Percentiles rank a stretch among this genome's conserved stretches.
These are phyloP conservation scores for Diogma glabrata DNA, from an alignment of 2,888 invertebrate genomes.

Conservation along the genomic window DNA sequence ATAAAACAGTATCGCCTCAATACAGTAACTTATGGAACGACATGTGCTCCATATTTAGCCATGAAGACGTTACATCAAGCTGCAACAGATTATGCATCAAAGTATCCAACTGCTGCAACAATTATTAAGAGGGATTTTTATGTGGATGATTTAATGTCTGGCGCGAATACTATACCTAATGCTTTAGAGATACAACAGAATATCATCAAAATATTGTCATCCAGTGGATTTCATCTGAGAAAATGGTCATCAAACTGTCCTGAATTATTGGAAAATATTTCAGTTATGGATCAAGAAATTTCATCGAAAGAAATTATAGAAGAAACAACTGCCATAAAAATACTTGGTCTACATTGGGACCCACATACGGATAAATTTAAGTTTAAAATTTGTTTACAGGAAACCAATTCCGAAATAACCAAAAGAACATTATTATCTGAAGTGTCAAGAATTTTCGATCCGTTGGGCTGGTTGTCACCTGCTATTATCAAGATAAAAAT, in stretches of 20 bases:
- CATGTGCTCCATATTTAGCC: slow-evolving; percentile 16
- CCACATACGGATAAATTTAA: slow-evolving; percentile 1
- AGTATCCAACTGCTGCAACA: slow-evolving; percentile 14
- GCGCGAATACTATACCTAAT: slow-evolving; percentile 7
- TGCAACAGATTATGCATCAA: slow-evolving; percentile 8
- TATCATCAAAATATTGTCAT: not conserved
- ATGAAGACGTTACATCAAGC: slow-evolving; percentile 12
- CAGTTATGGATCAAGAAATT: not conserved
- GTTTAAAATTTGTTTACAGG: not conserved
- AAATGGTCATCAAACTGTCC: slow-evolving; percentile 8
- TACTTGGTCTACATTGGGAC: slow-evolving; percentile 7
- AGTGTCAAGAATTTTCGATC: slow-evolving; percentile 4
- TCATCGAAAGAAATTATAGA: not conserved
- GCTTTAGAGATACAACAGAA: slow-evolving; percentile 10
- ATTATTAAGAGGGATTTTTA: slow-evolving; percentile 8
- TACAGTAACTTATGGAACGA: slow-evolving; percentile 16
- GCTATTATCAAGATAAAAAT: not conserved
- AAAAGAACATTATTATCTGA: slow-evolving; percentile 5
- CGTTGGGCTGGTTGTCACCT: slow-evolving; percentile 9
- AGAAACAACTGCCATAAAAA: slow-evolving; percentile 10
- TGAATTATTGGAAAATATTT: slow-evolving; percentile 1
- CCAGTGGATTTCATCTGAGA: not conserved
- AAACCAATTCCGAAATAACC: not conserved
- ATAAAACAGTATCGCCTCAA: slow-evolving; percentile 9
- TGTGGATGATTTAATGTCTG: slow-evolving; percentile 12